phyloP scores from a whole-genome alignment of 1,140 invertebrate genomes.

The Hyphantria cunea region DNA sequence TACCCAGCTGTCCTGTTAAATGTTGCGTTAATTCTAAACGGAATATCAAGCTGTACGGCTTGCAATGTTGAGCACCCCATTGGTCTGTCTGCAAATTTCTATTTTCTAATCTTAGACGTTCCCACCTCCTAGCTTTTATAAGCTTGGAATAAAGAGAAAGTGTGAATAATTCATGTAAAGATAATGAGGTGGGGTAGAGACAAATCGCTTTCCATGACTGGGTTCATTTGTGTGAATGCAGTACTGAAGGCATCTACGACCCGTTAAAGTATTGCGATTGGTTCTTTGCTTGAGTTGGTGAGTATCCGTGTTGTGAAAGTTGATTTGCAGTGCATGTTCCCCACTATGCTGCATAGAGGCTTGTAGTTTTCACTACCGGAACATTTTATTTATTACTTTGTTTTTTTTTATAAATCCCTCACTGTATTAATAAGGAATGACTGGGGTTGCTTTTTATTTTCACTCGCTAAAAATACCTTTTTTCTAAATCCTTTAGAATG shows the following conservation, averaged over 20 bases:
- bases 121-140: background rate
- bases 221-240: constrained; percentile 23
- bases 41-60: constrained; percentile 5
- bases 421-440: too few species aligned
- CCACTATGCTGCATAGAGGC: constrained; percentile 42
- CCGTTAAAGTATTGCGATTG: constrained; percentile 39
- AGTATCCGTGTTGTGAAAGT: constrained; percentile 63
- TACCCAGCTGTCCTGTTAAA: constrained; percentile 21
- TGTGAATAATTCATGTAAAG: constrained; percentile 52
- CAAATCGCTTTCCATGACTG: constrained; percentile 26
- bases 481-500: background rate
- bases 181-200: constrained; percentile 46
- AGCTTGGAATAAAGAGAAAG: constrained; percentile 28
- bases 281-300: constrained; percentile 38
- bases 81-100: background rate
- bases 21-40: constrained; percentile 19
- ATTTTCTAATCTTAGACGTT: constrained; percentile 1
- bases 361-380: constrained; percentile 52
- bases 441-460: too few species aligned
- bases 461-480: background rate
- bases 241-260: constrained; percentile 33
- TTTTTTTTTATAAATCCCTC: too few species aligned
- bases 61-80: too few species aligned
- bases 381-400: too few species aligned
- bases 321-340: constrained; percentile 54